These are phyloP conservation scores for Anseranas semipalmata DNA, from an alignment of 2,113 vertebrate species.

Conservation along the genomic window DNA sequence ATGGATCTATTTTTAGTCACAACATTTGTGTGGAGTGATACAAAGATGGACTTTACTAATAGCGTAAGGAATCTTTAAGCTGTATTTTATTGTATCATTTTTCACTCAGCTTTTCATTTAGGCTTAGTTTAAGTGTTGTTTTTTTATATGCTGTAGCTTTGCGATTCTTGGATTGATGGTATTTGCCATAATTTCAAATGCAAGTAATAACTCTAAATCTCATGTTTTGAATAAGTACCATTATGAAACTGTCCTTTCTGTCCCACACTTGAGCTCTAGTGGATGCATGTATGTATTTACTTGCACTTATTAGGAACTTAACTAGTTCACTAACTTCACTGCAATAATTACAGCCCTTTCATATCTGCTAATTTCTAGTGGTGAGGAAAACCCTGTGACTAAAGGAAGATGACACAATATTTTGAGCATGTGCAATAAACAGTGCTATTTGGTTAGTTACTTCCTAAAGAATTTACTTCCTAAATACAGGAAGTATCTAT, in stretches of 20 bases:
- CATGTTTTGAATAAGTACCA: background rate
- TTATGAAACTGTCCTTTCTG: background rate
- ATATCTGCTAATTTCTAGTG: background rate
- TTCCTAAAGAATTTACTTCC: background rate
- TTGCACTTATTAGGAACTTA: background rate
- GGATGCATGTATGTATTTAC: background rate
- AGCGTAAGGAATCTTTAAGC: background rate
- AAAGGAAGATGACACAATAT: background rate
- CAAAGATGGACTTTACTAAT: background rate
- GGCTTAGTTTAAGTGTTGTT: background rate
- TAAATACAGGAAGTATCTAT: background rate
- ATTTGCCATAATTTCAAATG: background rate
- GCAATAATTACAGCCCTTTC: background rate
- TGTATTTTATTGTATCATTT: constrained; percentile 30
- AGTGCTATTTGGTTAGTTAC: background rate
- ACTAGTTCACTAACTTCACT: background rate
- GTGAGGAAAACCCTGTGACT: background rate
- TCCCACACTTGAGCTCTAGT: background rate
- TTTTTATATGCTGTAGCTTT: background rate
- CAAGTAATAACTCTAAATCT: background rate
- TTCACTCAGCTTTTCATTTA: constrained; percentile 44
- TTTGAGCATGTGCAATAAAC: background rate
- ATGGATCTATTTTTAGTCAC: background rate
- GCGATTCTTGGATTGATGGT: background rate
- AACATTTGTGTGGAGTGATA: constrained; percentile 25